A percentile compares a stretch with the other conserved stretches of the same genome.
Conservation (phyloP, 1,140 invertebrate species). For the Phymastichus coffea region DNA sequence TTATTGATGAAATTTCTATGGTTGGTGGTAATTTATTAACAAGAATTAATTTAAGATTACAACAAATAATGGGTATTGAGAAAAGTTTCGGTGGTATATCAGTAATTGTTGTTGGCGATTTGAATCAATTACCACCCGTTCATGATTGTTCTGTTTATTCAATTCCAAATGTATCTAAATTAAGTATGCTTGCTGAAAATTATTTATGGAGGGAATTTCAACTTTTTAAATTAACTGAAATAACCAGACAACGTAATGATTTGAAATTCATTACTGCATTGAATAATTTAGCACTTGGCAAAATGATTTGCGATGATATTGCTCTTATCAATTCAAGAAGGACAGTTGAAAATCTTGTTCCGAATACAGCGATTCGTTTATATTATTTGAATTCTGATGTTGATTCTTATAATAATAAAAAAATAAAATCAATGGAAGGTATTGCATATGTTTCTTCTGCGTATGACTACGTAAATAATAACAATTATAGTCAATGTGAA, state of each 20-base stretch:
- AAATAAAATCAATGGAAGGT: no score
- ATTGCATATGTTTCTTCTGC: no score
- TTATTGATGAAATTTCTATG: constrained; percentile 50
- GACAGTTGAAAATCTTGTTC: constrained; percentile 12
- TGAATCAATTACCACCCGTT: no score
- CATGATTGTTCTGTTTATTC: constrained; percentile 19
- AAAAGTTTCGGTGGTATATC: constrained; percentile 32
- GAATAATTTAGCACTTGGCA: constrained; percentile 18
- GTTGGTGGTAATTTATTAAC: constrained; percentile 34
- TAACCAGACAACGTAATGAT: constrained; percentile 34
- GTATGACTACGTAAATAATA: no score
- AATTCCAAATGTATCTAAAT: constrained; percentile 14
- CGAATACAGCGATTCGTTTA: constrained; percentile 22
- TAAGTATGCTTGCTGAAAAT: constrained; percentile 19
- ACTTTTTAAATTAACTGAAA: constrained; percentile 34
- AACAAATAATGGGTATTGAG: constrained; percentile 39
- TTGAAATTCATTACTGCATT: constrained; percentile 26
- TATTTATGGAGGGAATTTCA: constrained; percentile 28
- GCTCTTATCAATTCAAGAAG: constrained; percentile 19
- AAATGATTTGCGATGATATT: constrained; percentile 18
- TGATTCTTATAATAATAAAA: constrained; percentile 16
- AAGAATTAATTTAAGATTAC: constrained; percentile 35
- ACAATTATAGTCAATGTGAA: no score
- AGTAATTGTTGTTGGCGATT: constrained; percentile 32
- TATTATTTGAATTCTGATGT: constrained; percentile 17